Conservation (phyloP, 2,888 invertebrate species). For the Cynaeus angustus region DNA sequence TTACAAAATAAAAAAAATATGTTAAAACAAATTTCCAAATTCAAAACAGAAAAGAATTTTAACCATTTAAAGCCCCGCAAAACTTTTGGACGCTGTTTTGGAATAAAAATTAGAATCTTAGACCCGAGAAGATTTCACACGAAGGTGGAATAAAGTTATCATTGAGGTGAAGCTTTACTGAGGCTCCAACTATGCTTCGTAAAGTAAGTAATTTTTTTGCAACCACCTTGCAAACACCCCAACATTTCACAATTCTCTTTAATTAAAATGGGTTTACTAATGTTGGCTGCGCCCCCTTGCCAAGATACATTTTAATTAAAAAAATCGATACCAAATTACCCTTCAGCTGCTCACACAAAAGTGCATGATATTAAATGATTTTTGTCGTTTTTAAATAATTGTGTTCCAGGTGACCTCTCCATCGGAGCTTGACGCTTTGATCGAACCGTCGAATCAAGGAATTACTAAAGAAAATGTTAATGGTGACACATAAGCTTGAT, state of each 20-base stretch:
- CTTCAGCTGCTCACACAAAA: conserved; percentile 13
- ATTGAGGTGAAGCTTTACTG: conserved; percentile 35
- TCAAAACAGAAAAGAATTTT: no score
- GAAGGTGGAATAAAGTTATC: not conserved
- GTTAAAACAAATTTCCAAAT: no score
- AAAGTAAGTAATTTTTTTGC: conserved; percentile 40
- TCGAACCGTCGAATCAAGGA: conserved; percentile 66
- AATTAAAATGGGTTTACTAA: conserved; percentile 13
- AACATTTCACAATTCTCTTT: not conserved
- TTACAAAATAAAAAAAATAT: no score
- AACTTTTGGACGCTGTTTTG: no score
- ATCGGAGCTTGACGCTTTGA: conserved; percentile 76
- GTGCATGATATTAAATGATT: not conserved
- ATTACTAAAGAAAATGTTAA: conserved; percentile 51
- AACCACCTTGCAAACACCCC: conserved; percentile 9
- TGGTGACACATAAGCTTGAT: conserved; percentile 49
- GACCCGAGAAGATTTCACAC: no score
- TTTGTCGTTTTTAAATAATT: no score
- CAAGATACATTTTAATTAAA: conserved; percentile 1
- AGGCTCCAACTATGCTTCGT: conserved; percentile 37
- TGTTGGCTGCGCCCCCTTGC: conserved; percentile 19
- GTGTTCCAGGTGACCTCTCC: conserved; percentile 73
- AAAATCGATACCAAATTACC: conserved; percentile 26
- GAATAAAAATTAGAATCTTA: no score
- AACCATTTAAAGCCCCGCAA: no score